Percentiles rank a stretch among this genome's conserved stretches.
Conservation (phyloP, 2,888 invertebrate genomes). For the Tetragnatha montana region DNA sequence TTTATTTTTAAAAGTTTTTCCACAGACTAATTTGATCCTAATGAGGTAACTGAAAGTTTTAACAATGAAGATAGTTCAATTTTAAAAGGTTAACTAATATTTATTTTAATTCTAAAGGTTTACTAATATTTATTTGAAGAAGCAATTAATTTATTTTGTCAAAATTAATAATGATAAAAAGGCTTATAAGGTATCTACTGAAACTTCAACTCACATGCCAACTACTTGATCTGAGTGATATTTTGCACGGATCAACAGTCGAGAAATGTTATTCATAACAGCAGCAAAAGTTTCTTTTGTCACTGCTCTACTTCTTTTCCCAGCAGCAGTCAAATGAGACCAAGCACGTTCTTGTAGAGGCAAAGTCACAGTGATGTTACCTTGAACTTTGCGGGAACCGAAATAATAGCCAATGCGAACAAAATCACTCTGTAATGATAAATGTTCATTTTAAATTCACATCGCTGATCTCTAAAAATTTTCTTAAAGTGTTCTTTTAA, state of each 20-base stretch:
- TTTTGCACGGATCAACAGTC: constrained; percentile 89
- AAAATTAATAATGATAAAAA: too few relatives aligned
- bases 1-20: too few relatives aligned
- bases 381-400: constrained; percentile 71
- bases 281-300: constrained; percentile 85
- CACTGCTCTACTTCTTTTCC: constrained; percentile 73
- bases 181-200: too few relatives aligned
- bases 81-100: background rate
- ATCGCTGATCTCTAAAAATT: too few relatives aligned
- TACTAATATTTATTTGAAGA: background rate
- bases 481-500: too few relatives aligned
- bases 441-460: too few relatives aligned
- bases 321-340: constrained; percentile 71
- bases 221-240: constrained; percentile 94
- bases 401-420: constrained; percentile 73
- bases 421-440: constrained; percentile 56
- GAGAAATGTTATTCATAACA: constrained; percentile 85
- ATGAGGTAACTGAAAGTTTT: background rate
- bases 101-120: background rate
- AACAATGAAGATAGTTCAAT: background rate
- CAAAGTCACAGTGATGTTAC: constrained; percentile 72
- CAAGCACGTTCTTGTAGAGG: constrained; percentile 73
- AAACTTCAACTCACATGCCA: constrained; percentile 78
- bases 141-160: background rate
- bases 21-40: background rate